phyloP scores from a whole-genome alignment of 2,888 invertebrate species.

The Fragum whitleyi region DNA sequence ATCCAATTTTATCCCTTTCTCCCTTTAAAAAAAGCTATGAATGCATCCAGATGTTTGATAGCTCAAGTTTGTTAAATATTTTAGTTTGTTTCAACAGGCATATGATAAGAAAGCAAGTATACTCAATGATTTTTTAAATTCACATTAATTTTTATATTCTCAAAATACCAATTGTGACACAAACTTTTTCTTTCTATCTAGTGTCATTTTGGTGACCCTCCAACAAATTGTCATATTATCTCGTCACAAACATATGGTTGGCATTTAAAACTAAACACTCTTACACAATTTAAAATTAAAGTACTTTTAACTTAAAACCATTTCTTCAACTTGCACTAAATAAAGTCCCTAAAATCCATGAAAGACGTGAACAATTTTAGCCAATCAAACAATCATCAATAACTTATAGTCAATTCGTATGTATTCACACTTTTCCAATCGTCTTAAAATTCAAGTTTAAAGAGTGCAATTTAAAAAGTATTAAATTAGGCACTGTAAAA shows the following conservation, averaged over 20 bases:
- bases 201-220: conserved; percentile 6
- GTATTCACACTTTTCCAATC: not conserved
- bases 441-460: not conserved
- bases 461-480: not conserved
- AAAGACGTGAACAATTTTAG: not conserved
- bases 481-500: not conserved
- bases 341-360: conserved; percentile 1
- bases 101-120: too few relatives aligned
- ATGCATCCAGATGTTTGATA: too few relatives aligned
- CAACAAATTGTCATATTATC: not conserved
- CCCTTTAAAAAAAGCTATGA: too few relatives aligned
- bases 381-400: conserved; percentile 11
- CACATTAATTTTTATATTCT: too few relatives aligned
- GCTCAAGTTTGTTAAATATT: too few relatives aligned
- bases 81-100: too few relatives aligned
- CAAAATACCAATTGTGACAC: too few relatives aligned
- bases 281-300: too few relatives aligned
- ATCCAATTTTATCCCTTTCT: too few relatives aligned
- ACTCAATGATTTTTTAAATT: too few relatives aligned
- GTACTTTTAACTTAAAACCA: not conserved
- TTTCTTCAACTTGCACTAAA: not conserved
- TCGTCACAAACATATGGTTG: conserved; percentile 6
- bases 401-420: not conserved
- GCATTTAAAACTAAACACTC: conserved; percentile 19
- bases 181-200: too few relatives aligned